These are phyloP conservation scores for Patella caerulea DNA, from an alignment of 2,888 invertebrate species.

Conservation along the genomic window DNA sequence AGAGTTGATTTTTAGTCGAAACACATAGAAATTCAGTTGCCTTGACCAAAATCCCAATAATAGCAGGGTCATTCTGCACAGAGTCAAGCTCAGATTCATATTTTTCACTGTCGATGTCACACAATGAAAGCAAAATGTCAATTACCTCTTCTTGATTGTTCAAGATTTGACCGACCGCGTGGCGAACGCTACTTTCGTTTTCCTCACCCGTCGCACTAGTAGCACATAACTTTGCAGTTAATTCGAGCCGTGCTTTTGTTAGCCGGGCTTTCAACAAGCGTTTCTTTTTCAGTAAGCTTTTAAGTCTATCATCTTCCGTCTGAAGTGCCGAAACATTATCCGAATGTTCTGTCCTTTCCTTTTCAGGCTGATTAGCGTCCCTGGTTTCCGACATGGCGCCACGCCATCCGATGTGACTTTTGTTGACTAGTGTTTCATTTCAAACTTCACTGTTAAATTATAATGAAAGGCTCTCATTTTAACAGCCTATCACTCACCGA, in stretches of 20 bases:
- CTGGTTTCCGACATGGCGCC: no score
- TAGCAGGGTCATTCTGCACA: neutral
- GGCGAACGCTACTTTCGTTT: neutral
- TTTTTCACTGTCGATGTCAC: neutral
- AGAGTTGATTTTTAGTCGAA: neutral
- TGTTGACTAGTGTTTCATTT: no score
- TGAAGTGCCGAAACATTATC: no score
- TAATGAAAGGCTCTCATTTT: no score
- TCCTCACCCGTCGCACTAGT: neutral
- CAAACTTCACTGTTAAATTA: no score
- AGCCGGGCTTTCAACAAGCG: neutral
- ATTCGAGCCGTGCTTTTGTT: neutral
- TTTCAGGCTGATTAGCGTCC: no score
- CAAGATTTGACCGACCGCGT: neutral
- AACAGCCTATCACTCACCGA: no score
- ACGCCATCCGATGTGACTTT: no score
- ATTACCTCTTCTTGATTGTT: neutral
- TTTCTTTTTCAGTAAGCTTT: neutral
- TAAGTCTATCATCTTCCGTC: neutral
- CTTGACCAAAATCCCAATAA: no score
- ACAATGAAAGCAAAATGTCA: neutral
- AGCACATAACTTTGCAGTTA: neutral
- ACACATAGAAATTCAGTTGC: no score
- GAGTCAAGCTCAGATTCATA: neutral
- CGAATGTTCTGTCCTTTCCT: no score